A percentile compares a stretch with the other conserved stretches of the same genome.
Conservation (phyloP, 1,140 invertebrate species). For the Rhagoletis pomonella region DNA sequence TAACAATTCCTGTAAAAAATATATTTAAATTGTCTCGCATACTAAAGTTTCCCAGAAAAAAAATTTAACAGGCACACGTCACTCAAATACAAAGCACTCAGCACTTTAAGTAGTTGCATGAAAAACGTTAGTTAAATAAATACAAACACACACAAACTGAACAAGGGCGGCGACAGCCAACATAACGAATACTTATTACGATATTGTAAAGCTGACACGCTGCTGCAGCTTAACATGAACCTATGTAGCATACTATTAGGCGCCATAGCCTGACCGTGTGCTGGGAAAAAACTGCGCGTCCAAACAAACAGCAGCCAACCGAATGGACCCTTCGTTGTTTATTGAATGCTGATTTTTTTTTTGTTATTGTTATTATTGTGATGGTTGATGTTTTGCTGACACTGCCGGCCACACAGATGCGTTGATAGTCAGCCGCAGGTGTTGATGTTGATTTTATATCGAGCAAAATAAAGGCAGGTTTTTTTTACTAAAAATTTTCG, state of each 20-base stretch:
- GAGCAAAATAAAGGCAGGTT: not conserved
- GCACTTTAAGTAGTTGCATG: no score
- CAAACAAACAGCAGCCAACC: not conserved
- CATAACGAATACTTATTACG: no score
- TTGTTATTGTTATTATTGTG: slow-evolving; percentile 6
- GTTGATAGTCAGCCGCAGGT: slow-evolving; percentile 15
- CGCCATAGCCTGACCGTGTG: not conserved
- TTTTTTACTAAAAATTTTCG: not conserved
- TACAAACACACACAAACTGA: no score
- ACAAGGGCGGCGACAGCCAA: no score
- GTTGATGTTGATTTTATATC: slow-evolving; percentile 22
- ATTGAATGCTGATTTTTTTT: slow-evolving; percentile 45
- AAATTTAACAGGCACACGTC: no score
- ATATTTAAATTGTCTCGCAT: no score
- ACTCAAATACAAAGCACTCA: no score
- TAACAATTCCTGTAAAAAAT: no score
- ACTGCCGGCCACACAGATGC: slow-evolving; percentile 2
- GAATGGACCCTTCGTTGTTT: not conserved
- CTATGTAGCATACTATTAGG: slow-evolving; percentile 14
- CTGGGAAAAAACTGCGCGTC: not conserved
- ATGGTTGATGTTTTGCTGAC: not conserved
- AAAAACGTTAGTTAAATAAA: no score
- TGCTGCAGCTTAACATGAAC: not conserved
- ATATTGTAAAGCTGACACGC: not conserved
- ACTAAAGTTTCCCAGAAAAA: no score